A percentile compares a stretch with the other conserved stretches of the same genome.
Evolutionary conservation across 2,888 invertebrate genomes (phyloP).

Genomic region (Idaea straminata): DNA sequence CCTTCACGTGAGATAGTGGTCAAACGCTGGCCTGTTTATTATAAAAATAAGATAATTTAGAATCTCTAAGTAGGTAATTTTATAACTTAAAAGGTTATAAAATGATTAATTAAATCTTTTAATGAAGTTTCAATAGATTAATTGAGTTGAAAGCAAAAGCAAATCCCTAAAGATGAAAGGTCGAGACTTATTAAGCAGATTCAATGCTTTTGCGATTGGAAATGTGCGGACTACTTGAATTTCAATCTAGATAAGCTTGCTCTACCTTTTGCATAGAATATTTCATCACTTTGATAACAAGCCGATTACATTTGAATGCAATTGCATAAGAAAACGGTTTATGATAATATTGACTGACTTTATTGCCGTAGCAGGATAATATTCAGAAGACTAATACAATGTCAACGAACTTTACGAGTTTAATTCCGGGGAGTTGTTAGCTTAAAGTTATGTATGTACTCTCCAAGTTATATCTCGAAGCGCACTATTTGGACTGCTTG

Average conservation of each 20-base stretch:
- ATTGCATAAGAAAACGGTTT: not conserved
- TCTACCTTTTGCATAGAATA: not conserved
- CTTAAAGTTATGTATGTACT: not conserved
- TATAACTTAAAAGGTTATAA: too few species aligned
- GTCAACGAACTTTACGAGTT: not conserved
- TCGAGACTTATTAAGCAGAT: conserved; percentile 30
- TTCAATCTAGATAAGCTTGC: conserved; percentile 38
- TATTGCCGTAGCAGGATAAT: not conserved
- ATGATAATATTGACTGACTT: not conserved
- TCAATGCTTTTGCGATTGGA: conserved; percentile 37
- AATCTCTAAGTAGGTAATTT: too few species aligned
- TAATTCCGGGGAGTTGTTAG: not conserved
- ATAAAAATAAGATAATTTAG: too few species aligned
- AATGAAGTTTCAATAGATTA: conserved; percentile 31
- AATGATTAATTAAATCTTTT: too few species aligned
- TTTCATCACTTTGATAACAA: not conserved
- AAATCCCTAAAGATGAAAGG: conserved; percentile 27
- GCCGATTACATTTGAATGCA: not conserved
- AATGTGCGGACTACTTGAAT: conserved; percentile 41
- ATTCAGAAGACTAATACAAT: not conserved
- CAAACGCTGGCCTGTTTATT: too few species aligned
- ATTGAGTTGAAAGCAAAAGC: conserved; percentile 19
- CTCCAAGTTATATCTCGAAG: not conserved
- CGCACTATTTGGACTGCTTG: not conserved
- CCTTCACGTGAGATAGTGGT: too few species aligned